These are phyloP conservation scores for Spea multiplicata DNA, from an alignment of 2,113 vertebrate genomes.

Conservation along the genomic window DNA sequence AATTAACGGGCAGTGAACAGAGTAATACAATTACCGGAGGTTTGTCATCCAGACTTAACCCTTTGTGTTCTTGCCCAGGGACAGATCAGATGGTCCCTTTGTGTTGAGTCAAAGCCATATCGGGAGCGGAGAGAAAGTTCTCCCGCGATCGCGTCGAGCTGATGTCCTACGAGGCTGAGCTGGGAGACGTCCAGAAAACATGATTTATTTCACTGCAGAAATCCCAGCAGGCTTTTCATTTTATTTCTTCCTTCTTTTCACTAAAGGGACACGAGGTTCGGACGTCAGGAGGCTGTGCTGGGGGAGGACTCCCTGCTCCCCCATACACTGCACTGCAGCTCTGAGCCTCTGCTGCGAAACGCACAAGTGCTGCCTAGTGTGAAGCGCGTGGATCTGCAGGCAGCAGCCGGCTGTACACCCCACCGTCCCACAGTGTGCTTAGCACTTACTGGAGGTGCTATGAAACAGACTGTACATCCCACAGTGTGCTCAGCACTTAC, in stretches of 20 bases:
- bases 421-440: not conserved
- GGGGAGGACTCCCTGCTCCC: not conserved
- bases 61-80: too few species aligned
- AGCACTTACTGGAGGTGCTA: not conserved
- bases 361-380: conserved; percentile 49
- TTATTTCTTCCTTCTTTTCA: conserved; percentile 32
- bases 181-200: conserved; percentile 40
- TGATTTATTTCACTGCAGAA: conserved; percentile 48
- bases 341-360: conserved; percentile 48
- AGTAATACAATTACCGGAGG: too few species aligned
- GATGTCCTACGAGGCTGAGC: conserved; percentile 18
- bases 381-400: conserved; percentile 54
- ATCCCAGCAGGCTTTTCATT: conserved; percentile 41
- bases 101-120: not conserved
- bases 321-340: conserved; percentile 67
- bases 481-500: too few species aligned
- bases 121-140: conserved; percentile 28
- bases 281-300: conserved; percentile 27
- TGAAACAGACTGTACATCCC: too few species aligned
- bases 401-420: too few species aligned
- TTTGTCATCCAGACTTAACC: too few species aligned
- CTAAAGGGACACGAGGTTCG: conserved; percentile 32
- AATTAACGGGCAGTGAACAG: too few species aligned
- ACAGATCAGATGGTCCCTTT: too few species aligned
- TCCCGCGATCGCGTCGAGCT: not conserved